These are phyloP conservation scores for Rhinichthys klamathensis DNA, from an alignment of 2,113 vertebrate genomes.

Conservation along the genomic window DNA sequence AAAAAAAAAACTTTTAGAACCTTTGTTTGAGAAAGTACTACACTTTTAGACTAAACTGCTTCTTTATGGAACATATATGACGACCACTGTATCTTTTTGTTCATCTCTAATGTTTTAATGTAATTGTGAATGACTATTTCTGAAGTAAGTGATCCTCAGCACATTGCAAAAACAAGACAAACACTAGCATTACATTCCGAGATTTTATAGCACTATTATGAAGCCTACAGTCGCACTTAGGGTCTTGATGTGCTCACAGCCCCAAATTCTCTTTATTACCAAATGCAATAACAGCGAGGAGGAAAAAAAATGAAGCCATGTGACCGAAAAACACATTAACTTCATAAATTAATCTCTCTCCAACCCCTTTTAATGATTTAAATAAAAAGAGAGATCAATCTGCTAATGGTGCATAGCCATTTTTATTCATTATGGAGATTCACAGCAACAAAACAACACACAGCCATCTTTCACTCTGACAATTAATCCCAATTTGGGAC, in stretches of 20 bases:
- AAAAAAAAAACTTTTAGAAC: too few species aligned
- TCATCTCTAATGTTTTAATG: not conserved
- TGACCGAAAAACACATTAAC: slow-evolving; percentile 51
- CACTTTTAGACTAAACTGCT: not conserved
- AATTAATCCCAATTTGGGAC: slow-evolving; percentile 61
- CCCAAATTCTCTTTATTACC: not conserved
- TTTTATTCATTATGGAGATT: slow-evolving; percentile 76
- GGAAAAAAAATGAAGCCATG: slow-evolving; percentile 11
- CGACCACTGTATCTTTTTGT: not conserved
- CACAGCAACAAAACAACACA: slow-evolving; percentile 67
- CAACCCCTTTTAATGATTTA: slow-evolving; percentile 63
- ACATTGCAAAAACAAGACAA: slow-evolving; percentile 5
- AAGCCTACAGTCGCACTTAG: slow-evolving; percentile 29
- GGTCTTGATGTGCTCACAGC: slow-evolving; percentile 1
- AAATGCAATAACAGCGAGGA: slow-evolving; percentile 56
- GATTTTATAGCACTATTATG: slow-evolving; percentile 18
- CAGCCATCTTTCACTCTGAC: slow-evolving; percentile 73
- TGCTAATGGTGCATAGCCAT: slow-evolving; percentile 66
- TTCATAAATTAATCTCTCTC: slow-evolving; percentile 57
- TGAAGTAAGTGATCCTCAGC: not conserved
- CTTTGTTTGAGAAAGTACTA: too few species aligned
- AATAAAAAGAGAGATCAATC: slow-evolving; percentile 70
- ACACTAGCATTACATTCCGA: not conserved
- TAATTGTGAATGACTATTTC: not conserved
- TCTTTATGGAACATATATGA: not conserved